phyloP scores from a whole-genome alignment of 2,888 invertebrate species.

The Drosophila anomelani region DNA sequence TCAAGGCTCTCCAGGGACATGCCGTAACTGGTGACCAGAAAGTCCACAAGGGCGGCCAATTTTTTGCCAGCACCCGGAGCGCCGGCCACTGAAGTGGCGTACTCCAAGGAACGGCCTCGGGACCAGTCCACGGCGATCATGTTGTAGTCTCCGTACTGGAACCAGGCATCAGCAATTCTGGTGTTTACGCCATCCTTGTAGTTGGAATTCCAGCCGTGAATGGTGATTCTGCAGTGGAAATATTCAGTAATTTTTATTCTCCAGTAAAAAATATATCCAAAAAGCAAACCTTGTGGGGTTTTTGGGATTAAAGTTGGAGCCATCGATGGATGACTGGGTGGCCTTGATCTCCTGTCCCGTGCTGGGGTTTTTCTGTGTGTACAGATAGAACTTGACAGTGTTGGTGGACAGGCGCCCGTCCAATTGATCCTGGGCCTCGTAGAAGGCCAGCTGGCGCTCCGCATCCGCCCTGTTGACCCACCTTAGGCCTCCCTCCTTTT shows the following conservation, averaged over 20 bases:
- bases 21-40: constrained; percentile 85
- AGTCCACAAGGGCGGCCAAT: constrained; percentile 77
- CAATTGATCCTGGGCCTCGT: constrained; percentile 43
- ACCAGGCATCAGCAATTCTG: constrained; percentile 84
- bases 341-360: constrained; percentile 53
- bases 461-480: constrained; percentile 61
- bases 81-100: constrained; percentile 86
- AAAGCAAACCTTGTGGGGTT: constrained; percentile 57
- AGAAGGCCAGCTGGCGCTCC: constrained; percentile 39
- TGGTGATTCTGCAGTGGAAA: constrained; percentile 75
- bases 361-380: constrained; percentile 68
- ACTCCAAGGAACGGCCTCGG: constrained; percentile 86
- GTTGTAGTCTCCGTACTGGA: constrained; percentile 86
- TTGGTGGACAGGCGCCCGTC: constrained; percentile 50
- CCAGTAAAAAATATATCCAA: neutral
- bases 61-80: constrained; percentile 69
- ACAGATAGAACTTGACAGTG: constrained; percentile 69
- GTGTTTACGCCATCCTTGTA: constrained; percentile 84
- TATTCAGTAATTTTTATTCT: neutral
- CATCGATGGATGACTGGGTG: constrained; percentile 48
- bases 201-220: constrained; percentile 87
- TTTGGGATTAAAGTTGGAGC: constrained; percentile 57
- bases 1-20: constrained; percentile 85
- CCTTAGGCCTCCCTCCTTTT: constrained; percentile 42
- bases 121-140: constrained; percentile 88